These are phyloP conservation scores for Nicator chloris DNA, from an alignment of 2,113 vertebrate species.

Conservation along the genomic window DNA sequence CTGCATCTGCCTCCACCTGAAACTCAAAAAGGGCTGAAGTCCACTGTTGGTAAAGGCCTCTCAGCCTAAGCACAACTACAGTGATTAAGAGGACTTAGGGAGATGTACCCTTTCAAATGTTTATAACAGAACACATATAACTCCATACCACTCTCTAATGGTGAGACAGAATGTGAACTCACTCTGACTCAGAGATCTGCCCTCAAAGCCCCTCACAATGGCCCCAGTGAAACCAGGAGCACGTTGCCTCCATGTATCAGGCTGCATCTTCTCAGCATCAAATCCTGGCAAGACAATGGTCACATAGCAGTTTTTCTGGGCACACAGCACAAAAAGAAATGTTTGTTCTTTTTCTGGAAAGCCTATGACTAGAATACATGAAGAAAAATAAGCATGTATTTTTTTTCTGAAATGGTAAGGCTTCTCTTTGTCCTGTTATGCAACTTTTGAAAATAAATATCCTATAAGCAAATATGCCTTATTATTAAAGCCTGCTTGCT, in stretches of 20 bases:
- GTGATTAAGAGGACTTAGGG: background rate
- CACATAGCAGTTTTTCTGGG: background rate
- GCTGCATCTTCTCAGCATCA: background rate
- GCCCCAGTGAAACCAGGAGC: background rate
- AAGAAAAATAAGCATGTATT: background rate
- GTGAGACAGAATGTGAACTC: background rate
- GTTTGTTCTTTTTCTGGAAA: background rate
- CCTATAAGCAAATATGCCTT: background rate
- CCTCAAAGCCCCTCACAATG: background rate
- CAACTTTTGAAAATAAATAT: background rate
- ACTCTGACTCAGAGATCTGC: background rate
- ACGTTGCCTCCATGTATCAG: background rate
- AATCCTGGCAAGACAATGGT: background rate
- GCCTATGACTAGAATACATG: background rate
- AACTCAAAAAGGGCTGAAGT: background rate
- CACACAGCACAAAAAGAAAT: background rate
- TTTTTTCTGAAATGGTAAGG: background rate
- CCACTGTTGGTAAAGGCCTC: background rate
- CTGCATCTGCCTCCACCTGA: background rate
- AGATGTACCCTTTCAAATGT: background rate
- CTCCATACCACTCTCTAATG: accelerated
- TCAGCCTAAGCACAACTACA: background rate
- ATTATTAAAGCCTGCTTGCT: background rate
- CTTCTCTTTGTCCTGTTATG: background rate
- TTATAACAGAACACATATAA: background rate